Base-by-base conservation (phyloP, 1,140 invertebrate species). In the Homalodisca vitripennis region DNA sequence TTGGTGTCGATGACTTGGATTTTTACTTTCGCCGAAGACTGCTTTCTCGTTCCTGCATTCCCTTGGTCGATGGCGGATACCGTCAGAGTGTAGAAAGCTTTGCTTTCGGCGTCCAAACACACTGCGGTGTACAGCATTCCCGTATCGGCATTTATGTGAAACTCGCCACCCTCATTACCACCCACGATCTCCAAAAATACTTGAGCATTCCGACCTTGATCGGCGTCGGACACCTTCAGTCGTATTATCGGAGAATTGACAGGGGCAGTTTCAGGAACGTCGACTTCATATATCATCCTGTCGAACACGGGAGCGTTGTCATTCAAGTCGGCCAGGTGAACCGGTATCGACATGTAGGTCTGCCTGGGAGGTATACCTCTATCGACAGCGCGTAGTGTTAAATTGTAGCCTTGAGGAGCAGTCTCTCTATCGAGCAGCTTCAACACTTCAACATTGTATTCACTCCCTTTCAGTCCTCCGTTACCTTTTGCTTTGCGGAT, bases 1-100 rank as follows among this genome's bases (percentile, higher is more conserved):
- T 98, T 98, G 26, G 90, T 88, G 79, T 97, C 95, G 55, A 91
- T 78, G 0, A 98, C 88, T 72, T 89, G 88, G 32, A 97, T 87
- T 81, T 93, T 90, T n/a, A 97, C 88, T 80, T 94, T 94, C 0
- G 92, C 92, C 0, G 93, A 93, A 0, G 91, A 93, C 77, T 93
- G 92, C 73, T 93, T 93, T 22, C 92, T 81, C 0, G 87, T 89
- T 0, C 92, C 92, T 1, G 87, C 85, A 75, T 93, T 93, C 0
- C 92, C 93, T 76, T 93, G 92, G 78, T 97, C 94, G 14, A 94
- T 88, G 1, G 94, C 95, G 1, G 92, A 93, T 0, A 98, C 92
- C 0, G 93, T 96, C 3, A 99, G 80, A 1, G 92, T 93, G 78
- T 98, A 98, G 73, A 92, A 88, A 0, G 92, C 87, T 78, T 92